Evolutionary conservation across 2,888 invertebrate species (phyloP), one percentile per base, ranked within the genome.

Genomic region (Pantelozetes paolii): DNA sequence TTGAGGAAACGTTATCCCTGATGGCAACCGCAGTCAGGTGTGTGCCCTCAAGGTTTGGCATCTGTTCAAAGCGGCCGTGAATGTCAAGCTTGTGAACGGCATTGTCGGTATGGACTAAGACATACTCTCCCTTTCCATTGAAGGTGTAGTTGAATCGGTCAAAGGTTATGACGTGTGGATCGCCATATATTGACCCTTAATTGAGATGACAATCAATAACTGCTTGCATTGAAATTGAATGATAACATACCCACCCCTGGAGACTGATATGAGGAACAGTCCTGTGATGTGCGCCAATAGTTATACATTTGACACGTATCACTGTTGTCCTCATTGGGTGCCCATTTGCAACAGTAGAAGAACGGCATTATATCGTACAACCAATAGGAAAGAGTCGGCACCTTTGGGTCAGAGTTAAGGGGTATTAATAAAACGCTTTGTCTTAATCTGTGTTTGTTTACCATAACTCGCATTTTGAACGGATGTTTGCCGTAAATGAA

Each of bases 321-420:
- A 0, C 92, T 88, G 80, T 94, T 92, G 81, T 93, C 92, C 76
- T 90, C 89, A 82, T 92, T 92, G 0, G 72, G 42, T 15, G 79
- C 79, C 94, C 95, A 98, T 81, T 89, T 85, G 81, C 98, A 98
- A 81, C 98, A 98, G 76, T 92, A 88, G 82, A 94, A 96, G 85
- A 92, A 94, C 0, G 97, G 94, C 78, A 92, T 89, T 84, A 94
- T 89, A 80, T 99, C 98, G 81, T 96, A 91, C 85, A 90, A 91
- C 94, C 96, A 98, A 82, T 94, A 92, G 1, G 96, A 97, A 73
- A 97, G 83, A 0, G 92, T 92, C 1, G 98, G 97, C 0, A 93
- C 90, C 83, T 73, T 36, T 45, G 3, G 40, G 69, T 15, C 6
- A 8, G n/a, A n/a, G n/a, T n/a, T n/a, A n/a, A 15, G 0, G 92